These are phyloP conservation scores for Acanthopagrus latus DNA, from an alignment of 2,797 vertebrate genomes.

Conservation along the genomic window DNA sequence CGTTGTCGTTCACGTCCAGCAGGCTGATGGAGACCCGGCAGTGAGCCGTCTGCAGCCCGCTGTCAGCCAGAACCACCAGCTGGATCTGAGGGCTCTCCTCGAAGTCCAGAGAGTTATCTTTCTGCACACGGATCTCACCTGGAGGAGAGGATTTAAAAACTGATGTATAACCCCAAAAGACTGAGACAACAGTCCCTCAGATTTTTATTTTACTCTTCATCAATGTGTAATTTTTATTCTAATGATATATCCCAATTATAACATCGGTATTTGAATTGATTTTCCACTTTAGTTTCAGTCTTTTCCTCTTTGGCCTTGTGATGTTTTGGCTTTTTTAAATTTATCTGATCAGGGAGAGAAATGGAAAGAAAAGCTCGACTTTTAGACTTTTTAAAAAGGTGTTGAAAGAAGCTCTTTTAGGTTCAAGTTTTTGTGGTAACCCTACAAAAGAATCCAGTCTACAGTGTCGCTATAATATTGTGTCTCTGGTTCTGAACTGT, in stretches of 20 bases:
- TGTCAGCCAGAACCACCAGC: conserved; percentile 89
- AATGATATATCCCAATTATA: neutral
- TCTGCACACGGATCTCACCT: conserved; percentile 92
- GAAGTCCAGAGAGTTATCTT: conserved; percentile 88
- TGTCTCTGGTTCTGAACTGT: conserved; percentile 9
- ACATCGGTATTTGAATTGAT: neutral
- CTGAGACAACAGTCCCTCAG: too few relatives aligned
- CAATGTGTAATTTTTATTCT: neutral
- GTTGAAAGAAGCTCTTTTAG: conserved; percentile 18
- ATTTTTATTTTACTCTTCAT: too few relatives aligned
- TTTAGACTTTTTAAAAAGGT: conserved; percentile 20
- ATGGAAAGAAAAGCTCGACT: conserved; percentile 35
- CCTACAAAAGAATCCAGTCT: neutral
- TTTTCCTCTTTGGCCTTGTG: conserved; percentile 2
- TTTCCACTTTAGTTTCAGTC: neutral
- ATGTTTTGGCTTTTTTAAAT: neutral
- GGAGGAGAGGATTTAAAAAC: neutral
- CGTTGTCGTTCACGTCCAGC: conserved; percentile 92
- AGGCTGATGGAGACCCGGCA: conserved; percentile 86
- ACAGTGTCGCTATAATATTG: neutral
- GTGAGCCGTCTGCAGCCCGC: conserved; percentile 81
- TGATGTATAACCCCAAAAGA: neutral
- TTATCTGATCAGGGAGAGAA: conserved; percentile 1
- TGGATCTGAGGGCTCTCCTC: conserved; percentile 85
- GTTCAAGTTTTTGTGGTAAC: conserved; percentile 21